These are phyloP conservation scores for Leucophenga varia DNA, from an alignment of 1,140 invertebrate species.

Conservation along the genomic window DNA sequence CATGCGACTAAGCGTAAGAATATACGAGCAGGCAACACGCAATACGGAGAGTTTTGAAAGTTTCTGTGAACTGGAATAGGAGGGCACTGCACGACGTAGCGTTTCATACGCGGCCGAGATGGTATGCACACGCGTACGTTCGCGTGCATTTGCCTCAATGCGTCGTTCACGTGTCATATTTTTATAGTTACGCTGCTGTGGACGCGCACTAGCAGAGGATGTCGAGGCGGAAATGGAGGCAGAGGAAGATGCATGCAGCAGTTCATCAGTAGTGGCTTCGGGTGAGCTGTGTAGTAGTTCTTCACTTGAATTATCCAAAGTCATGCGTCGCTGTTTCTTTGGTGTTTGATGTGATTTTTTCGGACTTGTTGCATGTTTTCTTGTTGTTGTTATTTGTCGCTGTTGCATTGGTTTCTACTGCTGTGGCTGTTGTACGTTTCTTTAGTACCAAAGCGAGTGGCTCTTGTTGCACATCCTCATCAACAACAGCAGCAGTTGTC, in stretches of 20 bases:
- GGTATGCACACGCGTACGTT: conserved; percentile 89
- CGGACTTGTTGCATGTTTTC: background rate
- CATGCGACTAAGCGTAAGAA: conserved; percentile 76
- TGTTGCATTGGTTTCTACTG: conserved; percentile 9
- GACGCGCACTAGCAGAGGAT: conserved; percentile 29
- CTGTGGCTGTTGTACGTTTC: conserved; percentile 13
- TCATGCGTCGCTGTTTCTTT: background rate
- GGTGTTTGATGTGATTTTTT: no score
- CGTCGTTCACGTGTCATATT: conserved; percentile 90
- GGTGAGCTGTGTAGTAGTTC: conserved; percentile 1
- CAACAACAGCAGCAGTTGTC: conserved; percentile 15
- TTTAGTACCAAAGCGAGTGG: conserved; percentile 41
- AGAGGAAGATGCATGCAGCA: no score
- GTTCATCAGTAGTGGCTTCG: no score
- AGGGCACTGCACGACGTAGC: conserved; percentile 77
- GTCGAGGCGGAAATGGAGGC: background rate
- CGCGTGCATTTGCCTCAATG: conserved; percentile 91
- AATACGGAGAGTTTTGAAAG: conserved; percentile 89
- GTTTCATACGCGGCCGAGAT: conserved; percentile 94
- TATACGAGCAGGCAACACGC: conserved; percentile 88
- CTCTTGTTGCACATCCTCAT: conserved; percentile 43
- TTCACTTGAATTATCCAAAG: background rate
- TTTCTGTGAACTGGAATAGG: conserved; percentile 91
- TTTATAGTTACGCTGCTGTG: conserved; percentile 87
- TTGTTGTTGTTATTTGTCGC: conserved; percentile 13